Evolutionary conservation across 1,140 invertebrate species (phyloP).

Genomic region (Lordiphosa clarofinis): DNA sequence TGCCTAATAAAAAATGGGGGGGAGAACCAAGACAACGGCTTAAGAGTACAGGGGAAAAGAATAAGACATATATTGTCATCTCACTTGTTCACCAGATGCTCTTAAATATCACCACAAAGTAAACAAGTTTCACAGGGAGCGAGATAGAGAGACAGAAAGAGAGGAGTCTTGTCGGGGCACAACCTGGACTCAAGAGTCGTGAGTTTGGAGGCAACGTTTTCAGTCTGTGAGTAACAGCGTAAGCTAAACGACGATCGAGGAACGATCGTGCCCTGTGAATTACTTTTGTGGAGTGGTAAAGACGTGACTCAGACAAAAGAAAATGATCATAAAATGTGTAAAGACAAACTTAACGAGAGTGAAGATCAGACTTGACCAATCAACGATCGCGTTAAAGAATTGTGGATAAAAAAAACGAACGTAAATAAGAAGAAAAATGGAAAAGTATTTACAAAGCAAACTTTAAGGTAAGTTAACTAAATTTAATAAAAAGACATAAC

Average conservation of each 20-base stretch:
- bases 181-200: constrained; percentile 38
- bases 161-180: constrained; percentile 3
- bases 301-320: constrained; percentile 18
- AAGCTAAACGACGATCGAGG: constrained; percentile 61
- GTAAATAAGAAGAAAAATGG: neutral
- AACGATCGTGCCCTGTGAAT: constrained; percentile 24
- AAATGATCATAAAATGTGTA: constrained; percentile 22
- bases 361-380: no score
- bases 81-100: constrained; percentile 28
- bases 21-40: neutral
- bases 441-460: no score
- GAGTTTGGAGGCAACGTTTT: constrained; percentile 32
- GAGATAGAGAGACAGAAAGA: no score
- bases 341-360: no score
- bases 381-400: no score
- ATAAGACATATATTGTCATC: neutral
- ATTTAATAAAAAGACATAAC: no score
- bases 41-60: constrained; percentile 46
- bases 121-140: constrained; percentile 40
- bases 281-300: constrained; percentile 20
- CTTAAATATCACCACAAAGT: constrained; percentile 33
- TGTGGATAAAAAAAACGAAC: no score
- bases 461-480: constrained; percentile 19
- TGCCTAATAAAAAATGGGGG: constrained; percentile 46
- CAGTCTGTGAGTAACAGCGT: constrained; percentile 71